Evolutionary conservation across 2,113 vertebrate genomes (phyloP), one percentile per base, ranked within the genome.

Genomic region (Aplodontia rufa): DNA sequence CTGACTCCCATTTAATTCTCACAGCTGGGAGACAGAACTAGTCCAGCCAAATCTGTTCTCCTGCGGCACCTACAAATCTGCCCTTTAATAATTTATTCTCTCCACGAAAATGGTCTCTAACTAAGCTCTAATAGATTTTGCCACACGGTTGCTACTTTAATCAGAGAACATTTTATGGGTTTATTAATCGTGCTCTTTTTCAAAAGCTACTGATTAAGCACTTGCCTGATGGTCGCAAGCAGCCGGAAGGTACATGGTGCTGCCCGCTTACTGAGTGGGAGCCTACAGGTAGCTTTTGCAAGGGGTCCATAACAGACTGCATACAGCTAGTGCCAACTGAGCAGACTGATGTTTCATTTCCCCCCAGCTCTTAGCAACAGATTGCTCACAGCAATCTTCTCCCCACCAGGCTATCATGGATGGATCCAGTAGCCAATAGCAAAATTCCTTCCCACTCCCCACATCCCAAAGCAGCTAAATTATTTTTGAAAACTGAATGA

Each of bases 171-270:
- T 95, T 97, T 95, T 96, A 95, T 0, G 2, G 71, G 83, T 97
- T 98, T 97, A 97, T 92, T 98, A 97, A 97, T 86, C 89, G 40
- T 75, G 92, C 58, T 87, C 85, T 93, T 93, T 96, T 95, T 95
- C 93, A 97, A 98, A 98, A 97, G 97, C 24, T 86, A 35, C 81
- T 97, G 96, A 97, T 97, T 97, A 98, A 97, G 94, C 72, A 40
- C 97, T 96, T 96, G 86, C 95, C 95, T 97, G 94, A 95, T 91
- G 91, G 72, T 94, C 58, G 16, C 35, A 1, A 97, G 89, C 92
- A 97, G 97, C 96, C 91, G 93, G 98, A 97, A 93, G 95, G 95
- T 64, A 90, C 13, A 69, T 89, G 72, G 22, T 89, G 81, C 37
- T 60, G 69, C 69, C 76, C 22, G 60, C 81, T 95, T 69, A 64